Percentiles rank a stretch among this genome's conserved stretches.
Evolutionary conservation across 2,888 invertebrate genomes (phyloP).

Genomic region (Noctuana brunneofusca): DNA sequence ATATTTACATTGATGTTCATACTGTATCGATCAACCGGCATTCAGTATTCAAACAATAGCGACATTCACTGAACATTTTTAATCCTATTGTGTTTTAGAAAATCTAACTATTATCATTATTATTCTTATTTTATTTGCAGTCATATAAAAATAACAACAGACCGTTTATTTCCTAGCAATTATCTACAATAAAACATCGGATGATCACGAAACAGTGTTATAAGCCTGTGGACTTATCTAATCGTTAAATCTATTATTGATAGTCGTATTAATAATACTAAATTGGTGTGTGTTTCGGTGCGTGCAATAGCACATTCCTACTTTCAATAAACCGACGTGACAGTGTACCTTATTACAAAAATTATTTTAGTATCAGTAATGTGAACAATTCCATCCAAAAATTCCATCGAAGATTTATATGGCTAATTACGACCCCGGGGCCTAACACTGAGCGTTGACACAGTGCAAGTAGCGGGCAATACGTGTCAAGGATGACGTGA

Average conservation of each 20-base stretch:
- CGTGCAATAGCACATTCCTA: constrained; percentile 81
- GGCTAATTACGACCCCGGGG: constrained; percentile 29
- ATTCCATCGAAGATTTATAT: constrained; percentile 62
- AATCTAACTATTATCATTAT: constrained; percentile 66
- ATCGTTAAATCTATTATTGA: constrained; percentile 59
- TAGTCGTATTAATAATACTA: constrained; percentile 58
- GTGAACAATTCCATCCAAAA: constrained; percentile 72
- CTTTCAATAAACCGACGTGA: constrained; percentile 62
- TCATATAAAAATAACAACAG: constrained; percentile 82
- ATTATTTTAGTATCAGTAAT: constrained; percentile 54
- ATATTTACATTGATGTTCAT: constrained; percentile 44
- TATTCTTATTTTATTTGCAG: constrained; percentile 62
- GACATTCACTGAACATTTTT: constrained; percentile 51
- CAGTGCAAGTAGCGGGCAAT: constrained; percentile 29
- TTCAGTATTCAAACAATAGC: constrained; percentile 43
- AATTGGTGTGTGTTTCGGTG: constrained; percentile 77
- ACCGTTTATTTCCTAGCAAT: constrained; percentile 74
- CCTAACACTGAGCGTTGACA: constrained; percentile 26
- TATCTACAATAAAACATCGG: constrained; percentile 73
- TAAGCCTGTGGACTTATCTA: constrained; percentile 74
- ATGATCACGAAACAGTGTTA: constrained; percentile 67
- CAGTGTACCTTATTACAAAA: constrained; percentile 61
- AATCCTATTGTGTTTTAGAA: constrained; percentile 76
- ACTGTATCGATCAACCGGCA: constrained; percentile 44
- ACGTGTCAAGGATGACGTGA: constrained; percentile 34